Evolutionary conservation across 2,888 invertebrate genomes (phyloP).

Genomic region (Drosophila pseudotalamancana): DNA sequence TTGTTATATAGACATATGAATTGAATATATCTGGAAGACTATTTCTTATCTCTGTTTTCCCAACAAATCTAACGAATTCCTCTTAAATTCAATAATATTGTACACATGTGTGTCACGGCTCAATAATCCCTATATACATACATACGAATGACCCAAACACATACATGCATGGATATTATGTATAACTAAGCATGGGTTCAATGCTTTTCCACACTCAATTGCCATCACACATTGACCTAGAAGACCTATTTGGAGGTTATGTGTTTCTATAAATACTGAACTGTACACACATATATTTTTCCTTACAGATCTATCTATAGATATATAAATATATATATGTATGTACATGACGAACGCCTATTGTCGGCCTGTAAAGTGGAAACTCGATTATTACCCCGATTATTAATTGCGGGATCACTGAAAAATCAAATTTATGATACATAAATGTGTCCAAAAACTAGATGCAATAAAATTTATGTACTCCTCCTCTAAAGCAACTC

Average conservation of each 20-base stretch:
- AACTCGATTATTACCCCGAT: conserved; percentile 42
- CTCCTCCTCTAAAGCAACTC: no score
- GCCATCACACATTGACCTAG: conserved; percentile 70
- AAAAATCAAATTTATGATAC: conserved; percentile 34
- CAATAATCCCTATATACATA: no score
- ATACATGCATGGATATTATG: neutral
- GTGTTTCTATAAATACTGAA: conserved; percentile 54
- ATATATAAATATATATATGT: conserved; percentile 3
- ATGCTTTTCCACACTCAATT: conserved; percentile 34
- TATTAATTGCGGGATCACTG: conserved; percentile 23
- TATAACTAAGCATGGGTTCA: conserved; percentile 12
- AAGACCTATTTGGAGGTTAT: conserved; percentile 68
- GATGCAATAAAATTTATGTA: neutral
- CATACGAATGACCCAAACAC: neutral
- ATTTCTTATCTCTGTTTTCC: no score
- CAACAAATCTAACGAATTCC: no score
- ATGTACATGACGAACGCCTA: conserved; percentile 29
- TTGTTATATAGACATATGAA: no score
- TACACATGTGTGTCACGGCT: no score
- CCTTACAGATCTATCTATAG: conserved; percentile 20
- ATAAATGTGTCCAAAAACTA: conserved; percentile 32
- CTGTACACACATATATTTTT: conserved; percentile 25
- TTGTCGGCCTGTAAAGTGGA: conserved; percentile 23
- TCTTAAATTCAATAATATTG: no score
- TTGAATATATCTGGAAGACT: no score